Conservation (phyloP, 2,888 invertebrate genomes). For the Acronicta aceris region DNA sequence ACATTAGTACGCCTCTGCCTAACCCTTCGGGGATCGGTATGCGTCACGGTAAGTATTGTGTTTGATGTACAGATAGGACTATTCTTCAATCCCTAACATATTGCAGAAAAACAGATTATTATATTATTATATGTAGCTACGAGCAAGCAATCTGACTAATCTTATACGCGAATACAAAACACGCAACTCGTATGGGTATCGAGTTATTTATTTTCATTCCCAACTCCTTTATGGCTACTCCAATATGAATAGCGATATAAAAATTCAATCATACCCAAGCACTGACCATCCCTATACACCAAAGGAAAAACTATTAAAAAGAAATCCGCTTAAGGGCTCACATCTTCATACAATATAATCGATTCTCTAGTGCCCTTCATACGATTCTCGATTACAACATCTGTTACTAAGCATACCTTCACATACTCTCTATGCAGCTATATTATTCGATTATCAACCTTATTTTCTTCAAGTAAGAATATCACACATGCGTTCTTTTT, state of each 20-base stretch:
- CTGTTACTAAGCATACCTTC: constrained; percentile 71
- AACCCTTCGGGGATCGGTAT: too few species aligned
- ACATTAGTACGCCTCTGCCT: too few species aligned
- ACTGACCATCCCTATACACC: constrained; percentile 55
- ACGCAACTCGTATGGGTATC: background rate
- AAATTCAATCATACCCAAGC: constrained; percentile 58
- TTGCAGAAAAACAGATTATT: background rate
- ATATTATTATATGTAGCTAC: background rate
- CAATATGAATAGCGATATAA: constrained; percentile 47
- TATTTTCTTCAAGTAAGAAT: constrained; percentile 17
- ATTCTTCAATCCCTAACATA: too few species aligned
- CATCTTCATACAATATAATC: constrained; percentile 79
- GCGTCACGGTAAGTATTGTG: too few species aligned
- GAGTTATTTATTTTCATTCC: constrained; percentile 7
- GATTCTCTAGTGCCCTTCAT: constrained; percentile 82
- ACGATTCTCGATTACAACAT: constrained; percentile 82
- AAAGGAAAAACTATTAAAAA: constrained; percentile 81
- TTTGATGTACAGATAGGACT: too few species aligned
- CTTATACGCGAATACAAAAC: background rate
- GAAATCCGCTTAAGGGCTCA: constrained; percentile 82
- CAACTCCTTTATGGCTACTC: constrained; percentile 13
- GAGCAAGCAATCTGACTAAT: background rate
- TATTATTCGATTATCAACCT: constrained; percentile 32
- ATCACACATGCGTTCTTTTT: constrained; percentile 1
- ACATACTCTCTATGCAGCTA: constrained; percentile 34